These are phyloP conservation scores for Drosophila meridionalis DNA, from an alignment of 2,888 invertebrate species.

Conservation along the genomic window DNA sequence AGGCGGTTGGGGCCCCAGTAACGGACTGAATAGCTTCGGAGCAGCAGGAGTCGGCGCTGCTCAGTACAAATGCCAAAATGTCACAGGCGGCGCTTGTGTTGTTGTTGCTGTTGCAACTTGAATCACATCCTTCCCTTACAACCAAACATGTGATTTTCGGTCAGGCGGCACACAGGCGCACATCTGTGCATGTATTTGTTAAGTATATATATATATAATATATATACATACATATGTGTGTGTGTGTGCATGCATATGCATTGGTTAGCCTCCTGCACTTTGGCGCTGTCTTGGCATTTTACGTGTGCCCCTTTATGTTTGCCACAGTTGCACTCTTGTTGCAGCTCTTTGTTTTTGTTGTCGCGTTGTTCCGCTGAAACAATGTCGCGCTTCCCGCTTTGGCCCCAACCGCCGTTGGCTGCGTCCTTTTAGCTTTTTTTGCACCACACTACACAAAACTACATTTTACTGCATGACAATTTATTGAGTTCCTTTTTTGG, in stretches of 20 bases:
- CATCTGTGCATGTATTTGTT: constrained; percentile 23
- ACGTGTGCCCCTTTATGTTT: constrained; percentile 60
- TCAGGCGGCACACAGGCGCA: constrained; percentile 52
- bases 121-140: constrained; percentile 84
- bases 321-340: constrained; percentile 40
- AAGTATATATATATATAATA: constrained; percentile 7
- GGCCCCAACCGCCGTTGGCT: constrained; percentile 3
- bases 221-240: background rate
- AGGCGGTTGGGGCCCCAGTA: background rate
- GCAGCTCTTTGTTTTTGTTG: constrained; percentile 42
- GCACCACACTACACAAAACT: constrained; percentile 55
- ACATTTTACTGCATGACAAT: constrained; percentile 82
- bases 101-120: constrained; percentile 73
- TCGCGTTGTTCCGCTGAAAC: constrained; percentile 63
- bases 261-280: constrained; percentile 56
- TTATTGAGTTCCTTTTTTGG: constrained; percentile 76
- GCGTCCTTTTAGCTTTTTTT: constrained; percentile 36
- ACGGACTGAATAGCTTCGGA: background rate
- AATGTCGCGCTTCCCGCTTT: constrained; percentile 58
- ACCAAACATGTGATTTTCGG: constrained; percentile 83
- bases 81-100: constrained; percentile 44
- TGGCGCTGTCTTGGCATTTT: constrained; percentile 74
- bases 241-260: constrained; percentile 18
- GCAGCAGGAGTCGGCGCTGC: constrained; percentile 22
- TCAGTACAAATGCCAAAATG: constrained; percentile 61